phyloP scores from a whole-genome alignment of 2,797 vertebrate species.

The Coregonus suidteri region DNA sequence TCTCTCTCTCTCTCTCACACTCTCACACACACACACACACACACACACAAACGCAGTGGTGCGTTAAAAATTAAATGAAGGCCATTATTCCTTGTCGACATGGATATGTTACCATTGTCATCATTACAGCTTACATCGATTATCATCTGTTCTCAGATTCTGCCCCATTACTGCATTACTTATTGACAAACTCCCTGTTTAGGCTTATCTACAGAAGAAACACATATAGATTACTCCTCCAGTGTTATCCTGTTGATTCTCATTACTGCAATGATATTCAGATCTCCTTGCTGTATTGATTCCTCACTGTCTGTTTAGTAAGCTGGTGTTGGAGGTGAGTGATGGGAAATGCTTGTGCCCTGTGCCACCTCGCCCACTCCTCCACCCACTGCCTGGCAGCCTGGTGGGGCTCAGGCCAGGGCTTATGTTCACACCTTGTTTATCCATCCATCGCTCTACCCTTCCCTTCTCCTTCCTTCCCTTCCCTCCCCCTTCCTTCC shows the following conservation, averaged over 20 bases:
- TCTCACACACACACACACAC: background rate
- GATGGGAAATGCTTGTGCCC: background rate
- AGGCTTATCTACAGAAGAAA: background rate
- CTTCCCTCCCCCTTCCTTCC: background rate
- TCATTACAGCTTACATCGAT: slow-evolving; percentile 47
- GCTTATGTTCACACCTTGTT: slow-evolving; percentile 44
- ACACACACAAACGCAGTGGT: slow-evolving; percentile 14
- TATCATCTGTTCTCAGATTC: slow-evolving; percentile 20
- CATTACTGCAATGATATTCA: background rate
- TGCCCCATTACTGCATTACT: slow-evolving; percentile 10
- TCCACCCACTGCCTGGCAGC: slow-evolving; percentile 14
- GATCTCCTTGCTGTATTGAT: background rate
- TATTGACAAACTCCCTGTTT: background rate
- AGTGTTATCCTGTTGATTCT: background rate
- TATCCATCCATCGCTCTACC: slow-evolving; percentile 39
- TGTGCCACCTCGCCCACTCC: slow-evolving; percentile 13
- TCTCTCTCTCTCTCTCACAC: slow-evolving; percentile 25
- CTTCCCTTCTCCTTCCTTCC: slow-evolving; percentile 13
- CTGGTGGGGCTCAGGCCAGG: slow-evolving; percentile 32
- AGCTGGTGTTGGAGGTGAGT: background rate
- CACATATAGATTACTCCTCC: background rate
- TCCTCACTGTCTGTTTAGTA: background rate
- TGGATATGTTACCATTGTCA: slow-evolving; percentile 29
- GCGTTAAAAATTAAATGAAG: slow-evolving; percentile 30
- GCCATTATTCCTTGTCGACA: slow-evolving; percentile 44